phyloP scores from a whole-genome alignment of 2,888 invertebrate genomes.

The Pristionchus exspectatus region DNA sequence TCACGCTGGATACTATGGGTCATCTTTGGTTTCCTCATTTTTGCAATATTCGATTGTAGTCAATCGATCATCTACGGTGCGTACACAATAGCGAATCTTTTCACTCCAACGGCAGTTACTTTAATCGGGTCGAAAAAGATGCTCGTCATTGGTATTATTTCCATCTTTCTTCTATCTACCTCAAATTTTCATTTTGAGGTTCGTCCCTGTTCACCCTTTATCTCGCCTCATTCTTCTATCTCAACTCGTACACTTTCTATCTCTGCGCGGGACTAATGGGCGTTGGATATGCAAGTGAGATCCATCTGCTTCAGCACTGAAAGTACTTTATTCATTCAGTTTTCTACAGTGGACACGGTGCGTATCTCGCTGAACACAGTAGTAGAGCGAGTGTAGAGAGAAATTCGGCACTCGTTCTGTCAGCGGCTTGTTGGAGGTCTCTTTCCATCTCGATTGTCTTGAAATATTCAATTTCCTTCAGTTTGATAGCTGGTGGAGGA shows the following conservation, averaged over 20 bases:
- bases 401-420: slow-evolving; percentile 27
- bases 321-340: neutral
- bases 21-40: neutral
- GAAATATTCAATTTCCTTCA: neutral
- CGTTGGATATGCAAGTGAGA: slow-evolving; percentile 31
- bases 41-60: neutral
- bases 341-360: slow-evolving; percentile 49
- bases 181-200: neutral
- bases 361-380: slow-evolving; percentile 27
- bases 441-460: neutral
- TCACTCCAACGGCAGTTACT: slow-evolving; percentile 25
- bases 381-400: slow-evolving; percentile 48
- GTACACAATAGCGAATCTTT: slow-evolving; percentile 36
- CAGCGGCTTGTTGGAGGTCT: slow-evolving; percentile 17
- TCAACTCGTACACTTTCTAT: slow-evolving; percentile 45
- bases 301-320: neutral
- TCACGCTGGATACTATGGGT: slow-evolving; percentile 50
- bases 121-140: slow-evolving; percentile 17
- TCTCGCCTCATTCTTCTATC: slow-evolving; percentile 48
- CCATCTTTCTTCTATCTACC: no score
- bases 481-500: slow-evolving; percentile 24
- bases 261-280: slow-evolving; percentile 37
- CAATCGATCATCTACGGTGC: slow-evolving; percentile 38
- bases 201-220: slow-evolving; percentile 41
- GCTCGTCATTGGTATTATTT: slow-evolving; percentile 11